Evolutionary conservation across 30 jellyfish, hydroid and myxozoan species (phyloP).

Genomic region (Turritopsis dohrnii): DNA sequence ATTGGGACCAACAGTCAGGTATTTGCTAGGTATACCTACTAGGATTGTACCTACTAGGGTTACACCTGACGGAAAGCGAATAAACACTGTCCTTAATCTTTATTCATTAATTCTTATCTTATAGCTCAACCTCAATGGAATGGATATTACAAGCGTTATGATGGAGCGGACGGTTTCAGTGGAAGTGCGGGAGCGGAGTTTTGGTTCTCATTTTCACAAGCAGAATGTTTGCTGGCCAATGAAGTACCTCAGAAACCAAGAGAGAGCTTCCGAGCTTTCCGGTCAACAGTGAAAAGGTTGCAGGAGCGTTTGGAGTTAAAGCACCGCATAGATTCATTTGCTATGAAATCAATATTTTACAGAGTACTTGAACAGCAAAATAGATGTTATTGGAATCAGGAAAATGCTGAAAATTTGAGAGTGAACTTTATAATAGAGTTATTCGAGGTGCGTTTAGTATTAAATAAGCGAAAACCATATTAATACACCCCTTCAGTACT

Average conservation of each 20-base stretch:
- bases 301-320: neutral
- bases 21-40: no score
- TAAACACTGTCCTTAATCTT: no score
- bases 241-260: conserved; percentile 13
- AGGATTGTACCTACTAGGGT: no score
- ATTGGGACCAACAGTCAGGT: no score
- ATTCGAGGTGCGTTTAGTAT: neutral
- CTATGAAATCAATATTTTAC: neutral
- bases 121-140: neutral
- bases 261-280: conserved; percentile 23
- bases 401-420: neutral
- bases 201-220: conserved; percentile 42
- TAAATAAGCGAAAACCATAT: neutral
- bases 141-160: neutral
- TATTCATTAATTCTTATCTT: conserved; percentile 5
- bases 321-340: neutral
- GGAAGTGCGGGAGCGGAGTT: conserved; percentile 40
- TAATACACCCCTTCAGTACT: neutral
- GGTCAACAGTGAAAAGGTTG: neutral
- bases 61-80: no score
- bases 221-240: conserved; percentile 27
- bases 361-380: neutral
- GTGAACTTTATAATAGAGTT: neutral
- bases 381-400: neutral
- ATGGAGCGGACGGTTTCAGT: neutral